Percentiles rank a stretch among this genome's conserved stretches.
Evolutionary conservation across 2,888 invertebrate species (phyloP).

Genomic region (Aporophyla lueneburgensis): DNA sequence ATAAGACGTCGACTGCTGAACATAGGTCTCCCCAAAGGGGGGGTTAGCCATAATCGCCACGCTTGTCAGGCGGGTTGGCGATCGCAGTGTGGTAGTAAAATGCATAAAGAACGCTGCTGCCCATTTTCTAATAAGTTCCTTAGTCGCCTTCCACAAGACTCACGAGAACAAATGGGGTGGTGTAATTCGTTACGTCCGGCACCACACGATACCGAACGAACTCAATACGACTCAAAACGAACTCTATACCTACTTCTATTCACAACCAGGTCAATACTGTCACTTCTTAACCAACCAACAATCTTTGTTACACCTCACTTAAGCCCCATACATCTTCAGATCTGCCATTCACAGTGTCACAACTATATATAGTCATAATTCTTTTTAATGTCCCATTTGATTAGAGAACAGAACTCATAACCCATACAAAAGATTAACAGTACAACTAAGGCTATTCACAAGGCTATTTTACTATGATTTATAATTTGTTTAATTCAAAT

Average conservation of each 20-base stretch:
- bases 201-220: too few relatives aligned
- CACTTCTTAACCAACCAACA: conserved; percentile 55
- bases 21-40: too few relatives aligned
- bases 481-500: conserved; percentile 85
- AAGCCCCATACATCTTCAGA: conserved; percentile 70
- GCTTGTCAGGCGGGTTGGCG: too few relatives aligned
- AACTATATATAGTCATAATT: conserved; percentile 87
- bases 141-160: too few relatives aligned
- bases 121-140: too few relatives aligned
- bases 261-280: conserved; percentile 55
- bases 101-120: too few relatives aligned
- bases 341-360: conserved; percentile 85
- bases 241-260: neutral
- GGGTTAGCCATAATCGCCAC: too few relatives aligned
- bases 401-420: conserved; percentile 83
- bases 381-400: conserved; percentile 89
- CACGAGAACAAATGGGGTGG: too few relatives aligned
- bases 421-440: conserved; percentile 83
- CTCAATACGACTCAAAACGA: too few relatives aligned
- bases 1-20: too few relatives aligned
- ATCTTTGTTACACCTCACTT: conserved; percentile 49
- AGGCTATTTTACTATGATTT: conserved; percentile 88
- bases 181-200: too few relatives aligned
- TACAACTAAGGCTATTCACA: conserved; percentile 85
- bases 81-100: too few relatives aligned